A percentile compares a stretch with the other conserved stretches of the same genome.
Evolutionary conservation across 2,797 vertebrate genomes (phyloP).

Genomic region (Moxostoma hubbsi): DNA sequence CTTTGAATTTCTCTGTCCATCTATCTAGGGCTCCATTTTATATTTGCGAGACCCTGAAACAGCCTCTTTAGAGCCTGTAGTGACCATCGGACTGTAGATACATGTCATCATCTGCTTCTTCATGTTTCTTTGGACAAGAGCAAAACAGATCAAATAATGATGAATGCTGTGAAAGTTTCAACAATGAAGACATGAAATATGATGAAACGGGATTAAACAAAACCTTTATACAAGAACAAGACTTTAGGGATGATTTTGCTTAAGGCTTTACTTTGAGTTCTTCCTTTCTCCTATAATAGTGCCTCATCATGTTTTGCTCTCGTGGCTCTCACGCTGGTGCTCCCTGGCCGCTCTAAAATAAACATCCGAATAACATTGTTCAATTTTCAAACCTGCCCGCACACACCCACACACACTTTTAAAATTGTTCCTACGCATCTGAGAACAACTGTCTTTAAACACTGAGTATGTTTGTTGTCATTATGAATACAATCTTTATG

Average conservation of each 20-base stretch:
- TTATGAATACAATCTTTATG: not conserved
- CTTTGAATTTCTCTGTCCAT: slow-evolving; percentile 11
- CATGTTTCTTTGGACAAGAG: slow-evolving; percentile 84
- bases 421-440: no score
- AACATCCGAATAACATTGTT: slow-evolving; percentile 7
- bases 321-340: slow-evolving; percentile 88
- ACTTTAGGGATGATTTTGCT: not conserved
- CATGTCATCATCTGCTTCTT: slow-evolving; percentile 83
- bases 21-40: slow-evolving; percentile 92
- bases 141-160: slow-evolving; percentile 1
- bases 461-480: not conserved
- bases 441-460: not conserved
- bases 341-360: slow-evolving; percentile 88
- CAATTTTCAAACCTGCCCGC: not conserved
- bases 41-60: slow-evolving; percentile 93
- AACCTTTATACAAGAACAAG: not conserved
- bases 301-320: slow-evolving; percentile 93
- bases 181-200: not conserved
- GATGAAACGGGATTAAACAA: not conserved
- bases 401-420: no score
- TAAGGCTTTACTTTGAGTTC: slow-evolving; percentile 81
- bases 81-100: slow-evolving; percentile 90
- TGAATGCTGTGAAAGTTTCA: not conserved
- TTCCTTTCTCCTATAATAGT: slow-evolving; percentile 87
- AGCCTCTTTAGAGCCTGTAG: slow-evolving; percentile 88